Evolutionary conservation across 1,140 invertebrate genomes (phyloP), one percentile per base, ranked within the genome.

Genomic region (Drosophila asahinai): DNA sequence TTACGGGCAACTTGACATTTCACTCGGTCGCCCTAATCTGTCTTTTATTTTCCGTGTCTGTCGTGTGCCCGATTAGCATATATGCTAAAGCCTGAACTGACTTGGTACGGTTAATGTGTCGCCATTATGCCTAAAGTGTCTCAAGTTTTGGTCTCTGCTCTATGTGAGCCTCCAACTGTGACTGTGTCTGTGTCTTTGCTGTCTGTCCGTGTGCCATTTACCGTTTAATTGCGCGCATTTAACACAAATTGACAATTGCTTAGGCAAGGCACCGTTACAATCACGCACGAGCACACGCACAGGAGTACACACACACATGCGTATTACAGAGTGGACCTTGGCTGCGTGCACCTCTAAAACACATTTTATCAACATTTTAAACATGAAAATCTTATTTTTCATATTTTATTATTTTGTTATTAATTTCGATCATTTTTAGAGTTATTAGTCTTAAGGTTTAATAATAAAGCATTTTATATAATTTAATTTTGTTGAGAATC

Each of bases 211-310:
- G 62, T 79, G 60, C 48, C 77, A 89, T 89, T 89, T 78, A 65
- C 57, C 65, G 74, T 87, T 87, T 81, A 87, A 89, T 84, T 87
- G 84, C 70, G 84, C 81, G 70, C 63, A 76, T 81, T 87, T 89
- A 84, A 87, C 70, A 72, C 84, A 87, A 87, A 84, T 83, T 89
- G 81, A 90, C 73, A 87, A 83, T 87, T 89, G 84, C 84, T 84
- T 72, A 65, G 68, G 51, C 77, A 49, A 64, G 68, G 51, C 77
- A 54, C 25, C 51, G 42, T 47, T 36, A 45, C 40, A 77, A 49
- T 57, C 68, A 86, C 57, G 64, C 63, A 84, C 57, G 65, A 61
- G 17, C 48, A 71, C 38, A 65, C 12, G 57, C 25, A 27, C 40
- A 61, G 15, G 30, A 33, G 4, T 36, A 6, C 40, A 47, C 63